Base-by-base conservation (phyloP, 2,888 invertebrate species). In the Idaea aversata region DNA sequence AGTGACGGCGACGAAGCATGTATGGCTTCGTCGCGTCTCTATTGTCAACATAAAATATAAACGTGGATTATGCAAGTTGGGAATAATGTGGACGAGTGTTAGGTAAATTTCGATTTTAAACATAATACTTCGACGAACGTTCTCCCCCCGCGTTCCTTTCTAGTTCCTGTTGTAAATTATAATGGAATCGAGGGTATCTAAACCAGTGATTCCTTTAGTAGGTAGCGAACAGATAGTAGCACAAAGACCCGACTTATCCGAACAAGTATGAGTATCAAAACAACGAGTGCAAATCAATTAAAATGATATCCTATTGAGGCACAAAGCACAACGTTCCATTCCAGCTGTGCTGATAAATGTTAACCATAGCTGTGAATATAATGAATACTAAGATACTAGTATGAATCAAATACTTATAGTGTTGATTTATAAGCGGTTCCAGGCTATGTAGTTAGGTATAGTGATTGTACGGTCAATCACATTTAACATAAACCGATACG, bases 31-130 rank as follows among this genome's bases (percentile, higher is more conserved):
- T 84, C 80, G 86, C 87, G 85, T 88, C 88, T 88, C 88, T 86
- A 88, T 90, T 89, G 88, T 91, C 90, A 90, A 89, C 84, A 88
- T 85, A 84, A 87, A 90, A 90, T 89, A 90, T 13, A 13, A 47
- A 86, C 85, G 84, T 87, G 90, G 88, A 93, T 90, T 91, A 91
- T 90, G 91, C 92, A 90, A 91, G 91, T 87, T 87, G 87, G 85
- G 83, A 83, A 87, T 86, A 87, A 91, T 91, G 88, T 88, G 88
- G 84, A 86, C 84, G 84, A 85, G 81, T 88, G 82, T 89, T 90
- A 90, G 91, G 91, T 91, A 91, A 91, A 91, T 87, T 74, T 75
- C 61, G 76, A 7, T 47, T 47, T 10, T 47, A 47, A 1, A 47
- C 47, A 47, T 13, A n/a, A 0, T 47, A 47, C 7, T 13, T 13